Percentiles rank a stretch among this genome's conserved stretches.
phyloP scores from a whole-genome alignment of 2,888 invertebrate genomes.

The Ectemnius continuus region DNA sequence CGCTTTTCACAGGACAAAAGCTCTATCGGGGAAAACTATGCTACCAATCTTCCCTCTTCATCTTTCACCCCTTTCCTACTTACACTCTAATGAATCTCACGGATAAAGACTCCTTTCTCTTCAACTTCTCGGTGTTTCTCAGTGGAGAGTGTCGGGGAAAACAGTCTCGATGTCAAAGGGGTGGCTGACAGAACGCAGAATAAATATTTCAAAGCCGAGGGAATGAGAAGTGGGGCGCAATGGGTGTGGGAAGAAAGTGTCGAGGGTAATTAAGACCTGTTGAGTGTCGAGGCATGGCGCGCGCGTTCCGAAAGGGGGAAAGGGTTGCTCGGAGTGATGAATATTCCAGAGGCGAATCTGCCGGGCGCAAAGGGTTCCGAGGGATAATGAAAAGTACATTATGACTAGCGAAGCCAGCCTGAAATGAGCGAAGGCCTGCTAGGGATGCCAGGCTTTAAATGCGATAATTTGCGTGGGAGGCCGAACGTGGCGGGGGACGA shows the following conservation, averaged over 20 bases:
- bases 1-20: slow-evolving; percentile 10
- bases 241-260: slow-evolving; percentile 35
- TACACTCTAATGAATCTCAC: background rate
- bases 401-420: slow-evolving; percentile 60
- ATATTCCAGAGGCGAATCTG: slow-evolving; percentile 72
- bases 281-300: slow-evolving; percentile 59
- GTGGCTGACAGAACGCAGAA: background rate
- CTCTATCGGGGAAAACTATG: too few species aligned
- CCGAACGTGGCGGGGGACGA: slow-evolving; percentile 64
- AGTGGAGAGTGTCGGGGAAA: background rate
- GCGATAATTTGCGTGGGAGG: slow-evolving; percentile 77
- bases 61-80: background rate
- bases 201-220: slow-evolving; percentile 3
- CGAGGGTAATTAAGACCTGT: slow-evolving; percentile 74
- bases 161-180: background rate
- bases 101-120: background rate
- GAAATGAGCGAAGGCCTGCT: slow-evolving; percentile 35
- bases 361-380: slow-evolving; percentile 63
- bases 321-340: slow-evolving; percentile 73
- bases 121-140: background rate
- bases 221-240: slow-evolving; percentile 15
- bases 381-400: slow-evolving; percentile 77
- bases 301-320: slow-evolving; percentile 59
- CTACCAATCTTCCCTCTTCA: too few species aligned
- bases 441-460: slow-evolving; percentile 67